These are phyloP conservation scores for Harmothoe impar DNA, from an alignment of 2,888 invertebrate genomes.

Conservation along the genomic window DNA sequence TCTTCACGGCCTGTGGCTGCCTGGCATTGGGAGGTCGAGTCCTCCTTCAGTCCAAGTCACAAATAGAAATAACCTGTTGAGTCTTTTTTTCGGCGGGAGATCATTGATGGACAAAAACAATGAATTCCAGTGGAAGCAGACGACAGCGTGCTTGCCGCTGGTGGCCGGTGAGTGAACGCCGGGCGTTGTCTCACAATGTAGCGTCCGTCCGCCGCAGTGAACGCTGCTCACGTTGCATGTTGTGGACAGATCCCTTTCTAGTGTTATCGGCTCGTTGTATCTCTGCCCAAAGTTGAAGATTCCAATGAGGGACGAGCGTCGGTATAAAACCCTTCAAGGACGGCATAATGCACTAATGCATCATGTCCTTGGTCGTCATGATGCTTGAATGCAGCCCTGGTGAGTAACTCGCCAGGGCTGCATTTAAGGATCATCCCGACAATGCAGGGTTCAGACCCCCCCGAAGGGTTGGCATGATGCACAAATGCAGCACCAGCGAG, in stretches of 20 bases:
- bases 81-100: not conserved
- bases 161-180: not conserved
- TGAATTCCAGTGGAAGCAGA: not conserved
- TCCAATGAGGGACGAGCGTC: not conserved
- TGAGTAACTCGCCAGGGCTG: not conserved
- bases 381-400: no score
- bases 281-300: not conserved
- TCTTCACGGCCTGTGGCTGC: not conserved
- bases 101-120: not conserved
- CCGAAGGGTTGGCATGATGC: no score
- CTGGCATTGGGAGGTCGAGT: not conserved
- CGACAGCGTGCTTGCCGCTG: not conserved
- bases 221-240: no score
- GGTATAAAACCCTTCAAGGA: not conserved
- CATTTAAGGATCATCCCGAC: not conserved
- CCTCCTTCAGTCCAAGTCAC: not conserved
- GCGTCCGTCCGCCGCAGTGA: not conserved
- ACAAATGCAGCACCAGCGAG: no score
- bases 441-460: no score
- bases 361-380: no score
- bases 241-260: not conserved
- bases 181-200: not conserved
- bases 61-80: not conserved
- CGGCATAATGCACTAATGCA: no score
- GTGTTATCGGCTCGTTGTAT: not conserved